phyloP scores from a whole-genome alignment of 2,113 vertebrate genomes.

The Abramis brama region DNA sequence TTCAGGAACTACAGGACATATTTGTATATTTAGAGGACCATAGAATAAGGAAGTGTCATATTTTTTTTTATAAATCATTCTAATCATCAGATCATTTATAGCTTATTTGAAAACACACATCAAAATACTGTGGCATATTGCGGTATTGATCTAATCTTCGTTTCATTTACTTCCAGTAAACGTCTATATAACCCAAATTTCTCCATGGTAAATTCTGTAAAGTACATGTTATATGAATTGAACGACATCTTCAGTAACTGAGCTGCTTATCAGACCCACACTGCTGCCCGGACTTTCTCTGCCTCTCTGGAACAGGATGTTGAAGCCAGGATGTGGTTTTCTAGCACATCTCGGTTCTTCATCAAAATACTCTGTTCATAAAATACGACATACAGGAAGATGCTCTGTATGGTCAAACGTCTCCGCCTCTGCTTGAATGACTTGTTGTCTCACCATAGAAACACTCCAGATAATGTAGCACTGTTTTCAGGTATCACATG shows the following conservation, averaged over 20 bases:
- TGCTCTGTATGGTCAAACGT: neutral
- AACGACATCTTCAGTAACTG: neutral
- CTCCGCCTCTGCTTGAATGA: neutral
- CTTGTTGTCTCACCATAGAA: neutral
- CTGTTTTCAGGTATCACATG: neutral
- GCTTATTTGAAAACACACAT: neutral
- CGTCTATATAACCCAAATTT: neutral
- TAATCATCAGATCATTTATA: neutral
- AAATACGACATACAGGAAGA: neutral
- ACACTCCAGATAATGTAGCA: constrained; percentile 16
- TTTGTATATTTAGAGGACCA: neutral
- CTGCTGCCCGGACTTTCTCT: constrained; percentile 36
- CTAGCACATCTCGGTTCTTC: constrained; percentile 15
- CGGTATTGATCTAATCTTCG: neutral
- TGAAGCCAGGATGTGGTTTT: constrained; percentile 75
- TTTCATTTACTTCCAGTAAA: neutral
- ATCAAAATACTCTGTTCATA: constrained; percentile 8
- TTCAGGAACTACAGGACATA: constrained; percentile 7
- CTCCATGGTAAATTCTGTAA: neutral
- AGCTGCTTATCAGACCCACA: constrained; percentile 54
- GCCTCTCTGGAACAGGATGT: constrained; percentile 67
- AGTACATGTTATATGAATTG: neutral
- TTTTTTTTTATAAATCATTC: neutral
- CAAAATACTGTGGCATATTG: neutral
- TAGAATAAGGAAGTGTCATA: neutral